These are phyloP conservation scores for Leptinotarsa rubiginosa DNA, from an alignment of 2,888 invertebrate species.

Conservation along the genomic window DNA sequence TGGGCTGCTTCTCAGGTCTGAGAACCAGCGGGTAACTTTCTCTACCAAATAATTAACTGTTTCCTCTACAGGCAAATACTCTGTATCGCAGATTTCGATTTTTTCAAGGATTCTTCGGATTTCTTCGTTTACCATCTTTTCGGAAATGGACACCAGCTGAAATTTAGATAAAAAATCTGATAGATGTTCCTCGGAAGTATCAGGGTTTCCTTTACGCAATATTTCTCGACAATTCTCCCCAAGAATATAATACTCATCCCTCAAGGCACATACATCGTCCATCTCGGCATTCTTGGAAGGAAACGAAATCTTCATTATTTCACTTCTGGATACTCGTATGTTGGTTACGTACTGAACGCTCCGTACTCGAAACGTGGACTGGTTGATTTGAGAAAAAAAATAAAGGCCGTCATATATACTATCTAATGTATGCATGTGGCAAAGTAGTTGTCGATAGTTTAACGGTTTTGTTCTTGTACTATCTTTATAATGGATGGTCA, in stretches of 20 bases:
- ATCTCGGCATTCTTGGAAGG: neutral
- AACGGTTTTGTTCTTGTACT: neutral
- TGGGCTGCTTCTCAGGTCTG: neutral
- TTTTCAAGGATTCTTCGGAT: neutral
- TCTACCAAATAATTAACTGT: neutral
- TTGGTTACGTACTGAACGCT: neutral
- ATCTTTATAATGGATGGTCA: neutral
- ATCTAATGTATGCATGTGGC: neutral
- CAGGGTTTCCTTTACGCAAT: neutral
- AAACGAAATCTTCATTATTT: conserved; percentile 1
- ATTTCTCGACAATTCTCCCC: neutral
- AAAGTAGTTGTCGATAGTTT: neutral
- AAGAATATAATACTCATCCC: neutral
- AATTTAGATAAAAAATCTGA: conserved; percentile 2
- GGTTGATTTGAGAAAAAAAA: neutral
- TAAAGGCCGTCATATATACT: neutral
- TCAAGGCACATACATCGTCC: neutral
- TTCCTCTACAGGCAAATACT: neutral
- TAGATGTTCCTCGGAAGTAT: neutral
- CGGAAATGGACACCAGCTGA: neutral
- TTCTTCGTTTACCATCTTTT: neutral
- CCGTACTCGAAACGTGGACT: neutral
- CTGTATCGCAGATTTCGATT: neutral
- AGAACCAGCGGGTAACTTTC: neutral
- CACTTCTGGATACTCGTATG: conserved; percentile 1